Conservation (phyloP, 2,113 vertebrate species). For the Ceyx cyanopectus region DNA sequence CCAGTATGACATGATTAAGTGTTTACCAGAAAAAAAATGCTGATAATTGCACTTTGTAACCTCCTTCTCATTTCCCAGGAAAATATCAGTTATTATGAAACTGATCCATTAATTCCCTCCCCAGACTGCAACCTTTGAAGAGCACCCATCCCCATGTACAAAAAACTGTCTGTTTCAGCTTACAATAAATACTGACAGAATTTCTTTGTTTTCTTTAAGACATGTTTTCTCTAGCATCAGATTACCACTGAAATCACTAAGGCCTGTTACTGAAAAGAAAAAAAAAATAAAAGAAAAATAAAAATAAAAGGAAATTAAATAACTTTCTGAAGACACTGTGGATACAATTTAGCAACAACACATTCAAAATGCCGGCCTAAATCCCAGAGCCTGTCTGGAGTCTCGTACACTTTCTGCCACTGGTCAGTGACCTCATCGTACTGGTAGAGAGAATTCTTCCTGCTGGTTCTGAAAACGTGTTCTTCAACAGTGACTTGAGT, state of each 20-base stretch:
- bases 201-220: slow-evolving; percentile 68
- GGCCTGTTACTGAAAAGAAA: slow-evolving; percentile 45
- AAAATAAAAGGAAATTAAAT: slow-evolving; percentile 80
- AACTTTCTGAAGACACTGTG: slow-evolving; percentile 99
- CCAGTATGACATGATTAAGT: slow-evolving; percentile 72
- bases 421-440: slow-evolving; percentile 91
- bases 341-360: slow-evolving; percentile 98
- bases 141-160: slow-evolving; percentile 84
- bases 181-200: slow-evolving; percentile 79
- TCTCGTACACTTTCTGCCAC: slow-evolving; percentile 97
- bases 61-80: slow-evolving; percentile 74
- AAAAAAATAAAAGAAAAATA: not conserved
- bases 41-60: slow-evolving; percentile 98
- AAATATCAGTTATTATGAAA: slow-evolving; percentile 74
- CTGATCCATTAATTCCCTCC: slow-evolving; percentile 62
- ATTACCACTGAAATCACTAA: slow-evolving; percentile 66
- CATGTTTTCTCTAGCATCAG: slow-evolving; percentile 61
- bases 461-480: slow-evolving; percentile 97
- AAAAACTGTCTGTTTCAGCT: slow-evolving; percentile 71
- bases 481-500: slow-evolving; percentile 99
- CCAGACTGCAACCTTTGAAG: slow-evolving; percentile 86
- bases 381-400: slow-evolving; percentile 98
- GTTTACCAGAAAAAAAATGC: slow-evolving; percentile 73
- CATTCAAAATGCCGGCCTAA: slow-evolving; percentile 99
- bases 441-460: slow-evolving; percentile 98